Percentiles rank a stretch among this genome's conserved stretches.
Evolutionary conservation across 2,797 vertebrate species (phyloP).

Genomic region (Anomalospiza imberbis): DNA sequence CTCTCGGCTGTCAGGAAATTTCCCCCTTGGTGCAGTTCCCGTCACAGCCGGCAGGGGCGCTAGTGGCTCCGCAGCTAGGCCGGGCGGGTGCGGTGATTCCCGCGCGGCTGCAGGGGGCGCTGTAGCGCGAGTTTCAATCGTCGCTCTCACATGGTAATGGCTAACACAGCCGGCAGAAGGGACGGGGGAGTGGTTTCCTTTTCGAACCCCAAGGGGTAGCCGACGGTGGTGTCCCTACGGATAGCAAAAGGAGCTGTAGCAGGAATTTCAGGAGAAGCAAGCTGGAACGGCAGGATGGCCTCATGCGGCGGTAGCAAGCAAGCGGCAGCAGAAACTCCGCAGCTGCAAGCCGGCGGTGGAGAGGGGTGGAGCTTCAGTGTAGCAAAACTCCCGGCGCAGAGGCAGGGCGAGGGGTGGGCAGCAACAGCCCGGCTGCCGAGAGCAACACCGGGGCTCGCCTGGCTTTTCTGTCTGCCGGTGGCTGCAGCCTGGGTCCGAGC

Average conservation of each 20-base stretch:
- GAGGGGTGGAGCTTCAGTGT: background rate
- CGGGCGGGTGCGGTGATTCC: no score
- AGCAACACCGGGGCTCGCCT: background rate
- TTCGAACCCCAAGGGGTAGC: no score
- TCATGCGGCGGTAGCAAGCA: background rate
- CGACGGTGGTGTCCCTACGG: no score
- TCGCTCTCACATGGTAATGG: accelerated
- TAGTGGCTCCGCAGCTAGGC: background rate
- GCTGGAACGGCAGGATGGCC: no score
- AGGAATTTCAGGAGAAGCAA: no score
- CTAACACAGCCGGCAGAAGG: accelerated
- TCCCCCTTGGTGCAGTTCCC: background rate
- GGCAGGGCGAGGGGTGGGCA: no score
- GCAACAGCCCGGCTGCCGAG: background rate
- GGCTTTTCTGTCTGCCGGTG: background rate
- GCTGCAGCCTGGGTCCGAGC: no score
- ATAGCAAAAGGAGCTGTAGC: no score
- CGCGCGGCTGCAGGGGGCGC: background rate
- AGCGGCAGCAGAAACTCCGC: background rate
- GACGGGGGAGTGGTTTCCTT: background rate
- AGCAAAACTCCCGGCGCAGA: background rate
- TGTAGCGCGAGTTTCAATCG: accelerated
- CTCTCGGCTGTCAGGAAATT: no score
- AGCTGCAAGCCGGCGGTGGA: background rate
- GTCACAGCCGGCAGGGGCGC: background rate